Evolutionary conservation across 2,113 vertebrate genomes (phyloP), one percentile per base, ranked within the genome.

Genomic region (Mixornis gularis): DNA sequence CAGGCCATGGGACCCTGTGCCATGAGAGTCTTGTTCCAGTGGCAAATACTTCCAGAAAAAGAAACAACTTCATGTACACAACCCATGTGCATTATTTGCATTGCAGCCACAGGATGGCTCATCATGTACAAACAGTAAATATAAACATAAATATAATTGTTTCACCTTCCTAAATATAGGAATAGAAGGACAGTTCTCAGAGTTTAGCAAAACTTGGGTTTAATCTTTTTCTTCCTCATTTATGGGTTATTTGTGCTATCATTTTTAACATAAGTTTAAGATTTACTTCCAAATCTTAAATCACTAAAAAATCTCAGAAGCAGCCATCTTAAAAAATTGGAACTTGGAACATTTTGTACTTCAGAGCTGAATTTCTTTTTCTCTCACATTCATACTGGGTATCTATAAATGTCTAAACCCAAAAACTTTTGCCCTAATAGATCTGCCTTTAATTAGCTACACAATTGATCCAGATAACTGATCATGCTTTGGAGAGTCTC

Each of bases 81-180:
- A 24, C 10, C 5, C 4, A 2, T 2, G 6, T 56, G 27, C 13
- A 25, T 56, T 71, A 55, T 34, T 19, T 64, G 36, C 17, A 29
- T 12, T 55, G 53, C 48, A 79, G 40, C 40, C 21, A 72, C 6
- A 62, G 49, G 27, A 55, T 1, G 4, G 34, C 10, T 86, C 22
- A 8, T 7, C 29, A 15, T 0, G 0, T n/a, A 36, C 6, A 80
- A 70, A 71, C 0, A 69, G 26, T 4, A 69, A 81, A 82, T n/a
- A 56, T 2, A 27, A 72, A 55, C 3, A 6, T 6, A 66, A 81
- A 62, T 7, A 3, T 32, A 13, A 8, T 18, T 32, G 32, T 30
- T 74, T 53, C 20, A 55, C 38, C 17, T 89, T 87, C 18, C 13
- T 60, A 78, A 59, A n/a, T 6, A 30, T 0, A 71, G 53, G 10